phyloP scores from a whole-genome alignment of 2,113 vertebrate species.

The Leptobrachium leishanense region DNA sequence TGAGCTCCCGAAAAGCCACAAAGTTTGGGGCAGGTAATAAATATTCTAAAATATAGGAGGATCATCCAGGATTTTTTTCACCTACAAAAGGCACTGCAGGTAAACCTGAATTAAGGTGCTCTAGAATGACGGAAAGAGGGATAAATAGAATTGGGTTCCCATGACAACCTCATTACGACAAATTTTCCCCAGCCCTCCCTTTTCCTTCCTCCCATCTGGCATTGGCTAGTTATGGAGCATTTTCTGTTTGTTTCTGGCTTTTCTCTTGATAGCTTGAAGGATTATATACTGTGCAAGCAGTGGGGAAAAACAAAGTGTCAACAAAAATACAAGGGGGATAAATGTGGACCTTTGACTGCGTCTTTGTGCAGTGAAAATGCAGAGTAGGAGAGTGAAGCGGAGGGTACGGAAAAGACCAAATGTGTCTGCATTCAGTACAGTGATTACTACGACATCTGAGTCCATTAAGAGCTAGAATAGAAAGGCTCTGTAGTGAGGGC shows the following conservation, averaged over 20 bases:
- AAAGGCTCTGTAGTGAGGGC: too few species aligned
- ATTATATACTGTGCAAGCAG: neutral
- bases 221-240: constrained; percentile 50
- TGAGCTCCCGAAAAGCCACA: neutral
- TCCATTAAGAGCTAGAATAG: neutral
- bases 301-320: neutral
- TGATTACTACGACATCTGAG: neutral
- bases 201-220: constrained; percentile 57
- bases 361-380: neutral
- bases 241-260: constrained; percentile 46
- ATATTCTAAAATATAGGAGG: neutral
- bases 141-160: constrained; percentile 59
- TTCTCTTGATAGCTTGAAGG: constrained; percentile 21
- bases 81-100: constrained; percentile 22
- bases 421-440: neutral
- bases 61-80: neutral
- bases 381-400: neutral
- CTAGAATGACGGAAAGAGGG: constrained; percentile 41
- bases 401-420: constrained; percentile 2
- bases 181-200: constrained; percentile 47
- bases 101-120: constrained; percentile 54
- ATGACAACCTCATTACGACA: constrained; percentile 54
- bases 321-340: rapidly evolving
- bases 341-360: neutral
- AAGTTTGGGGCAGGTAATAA: neutral